Evolutionary conservation across 2,113 vertebrate species (phyloP).

Genomic region (Ia io): DNA sequence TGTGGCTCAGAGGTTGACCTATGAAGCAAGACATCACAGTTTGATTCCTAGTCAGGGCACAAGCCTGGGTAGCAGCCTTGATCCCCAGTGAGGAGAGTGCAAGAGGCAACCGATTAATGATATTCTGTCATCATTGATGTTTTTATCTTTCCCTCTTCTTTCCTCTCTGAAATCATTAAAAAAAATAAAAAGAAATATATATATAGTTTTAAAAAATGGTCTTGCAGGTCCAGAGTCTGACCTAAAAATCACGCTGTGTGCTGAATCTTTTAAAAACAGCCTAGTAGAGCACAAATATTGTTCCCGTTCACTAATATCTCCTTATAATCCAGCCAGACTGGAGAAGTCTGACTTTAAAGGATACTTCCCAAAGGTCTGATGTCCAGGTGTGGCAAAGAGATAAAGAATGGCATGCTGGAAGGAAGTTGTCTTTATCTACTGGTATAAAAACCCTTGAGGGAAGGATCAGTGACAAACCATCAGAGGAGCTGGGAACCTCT

Average conservation of each 20-base stretch:
- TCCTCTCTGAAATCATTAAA: too few species aligned
- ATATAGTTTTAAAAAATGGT: not conserved
- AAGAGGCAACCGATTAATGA: too few species aligned
- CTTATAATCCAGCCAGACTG: not conserved
- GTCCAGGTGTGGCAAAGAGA: not conserved
- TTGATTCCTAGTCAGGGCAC: too few species aligned
- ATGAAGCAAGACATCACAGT: too few species aligned
- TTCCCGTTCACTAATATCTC: too few species aligned
- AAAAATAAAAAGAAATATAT: too few species aligned
- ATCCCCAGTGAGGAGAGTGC: too few species aligned
- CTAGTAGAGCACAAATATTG: not conserved
- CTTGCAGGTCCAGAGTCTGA: not conserved
- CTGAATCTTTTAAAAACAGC: not conserved
- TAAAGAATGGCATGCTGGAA: constrained; percentile 36
- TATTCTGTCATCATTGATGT: too few species aligned
- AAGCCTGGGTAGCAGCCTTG: too few species aligned
- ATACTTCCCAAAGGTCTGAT: not conserved
- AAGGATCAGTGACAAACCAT: too few species aligned
- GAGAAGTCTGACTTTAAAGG: not conserved
- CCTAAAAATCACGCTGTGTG: not conserved
- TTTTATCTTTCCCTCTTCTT: too few species aligned
- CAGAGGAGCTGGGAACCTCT: not conserved
- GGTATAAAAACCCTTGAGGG: not conserved
- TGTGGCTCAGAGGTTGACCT: too few species aligned
- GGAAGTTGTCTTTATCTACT: not conserved